phyloP scores from a whole-genome alignment of 2,888 invertebrate species.

The Yponomeuta evonymella region DNA sequence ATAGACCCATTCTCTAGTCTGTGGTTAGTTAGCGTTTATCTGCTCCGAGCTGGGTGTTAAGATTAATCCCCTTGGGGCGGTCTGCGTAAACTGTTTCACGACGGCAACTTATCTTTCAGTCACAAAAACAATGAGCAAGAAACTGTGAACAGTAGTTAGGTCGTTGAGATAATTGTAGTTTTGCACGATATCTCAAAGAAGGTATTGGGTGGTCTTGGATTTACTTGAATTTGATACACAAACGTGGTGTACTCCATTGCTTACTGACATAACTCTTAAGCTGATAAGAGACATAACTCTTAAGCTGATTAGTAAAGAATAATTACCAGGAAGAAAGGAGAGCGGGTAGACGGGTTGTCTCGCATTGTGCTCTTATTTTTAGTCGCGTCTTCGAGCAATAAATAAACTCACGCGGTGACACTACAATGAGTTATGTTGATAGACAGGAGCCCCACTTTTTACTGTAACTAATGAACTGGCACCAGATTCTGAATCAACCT shows the following conservation, averaged over 20 bases:
- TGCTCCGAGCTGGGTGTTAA: constrained; percentile 5
- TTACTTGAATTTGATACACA: neutral
- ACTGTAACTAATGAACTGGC: no score
- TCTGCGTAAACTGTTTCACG: neutral
- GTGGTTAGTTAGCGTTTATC: neutral
- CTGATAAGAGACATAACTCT: neutral
- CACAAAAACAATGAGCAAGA: neutral
- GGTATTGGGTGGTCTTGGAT: neutral
- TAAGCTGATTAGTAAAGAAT: neutral
- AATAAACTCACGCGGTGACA: constrained; percentile 25
- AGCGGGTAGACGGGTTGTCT: neutral
- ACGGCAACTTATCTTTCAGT: neutral
- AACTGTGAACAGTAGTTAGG: neutral
- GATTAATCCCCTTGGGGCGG: constrained; percentile 11
- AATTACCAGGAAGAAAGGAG: neutral
- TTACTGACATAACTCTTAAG: neutral
- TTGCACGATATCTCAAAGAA: neutral
- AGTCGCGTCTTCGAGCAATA: constrained; percentile 20
- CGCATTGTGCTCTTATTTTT: constrained; percentile 12
- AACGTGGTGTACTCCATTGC: neutral
- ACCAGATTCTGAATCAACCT: no score
- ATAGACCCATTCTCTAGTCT: neutral
- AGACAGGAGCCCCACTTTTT: neutral
- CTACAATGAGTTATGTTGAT: constrained; percentile 10
- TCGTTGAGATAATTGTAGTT: neutral